Percentiles rank a stretch among this genome's conserved stretches.
Evolutionary conservation across 2,113 vertebrate species (phyloP).

Genomic region (human): DNA sequence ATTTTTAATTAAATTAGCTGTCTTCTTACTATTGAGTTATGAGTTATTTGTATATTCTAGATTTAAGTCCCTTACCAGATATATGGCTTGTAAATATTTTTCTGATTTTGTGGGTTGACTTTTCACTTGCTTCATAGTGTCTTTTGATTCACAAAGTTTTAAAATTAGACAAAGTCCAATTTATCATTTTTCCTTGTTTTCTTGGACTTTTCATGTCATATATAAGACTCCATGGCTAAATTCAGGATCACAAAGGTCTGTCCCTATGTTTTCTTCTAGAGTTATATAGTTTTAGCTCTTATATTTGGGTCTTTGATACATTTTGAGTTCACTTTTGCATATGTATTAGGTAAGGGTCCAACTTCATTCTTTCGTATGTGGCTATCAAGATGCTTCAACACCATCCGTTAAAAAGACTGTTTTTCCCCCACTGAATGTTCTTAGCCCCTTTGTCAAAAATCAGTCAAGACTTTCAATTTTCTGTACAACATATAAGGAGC

Average conservation of each 20-base stretch:
- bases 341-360: not conserved
- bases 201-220: not conserved
- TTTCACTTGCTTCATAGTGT: not conserved
- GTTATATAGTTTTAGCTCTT: not conserved
- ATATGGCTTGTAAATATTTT: not conserved
- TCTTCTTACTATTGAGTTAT: not conserved
- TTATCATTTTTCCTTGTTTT: not conserved
- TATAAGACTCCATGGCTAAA: not conserved
- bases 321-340: not conserved
- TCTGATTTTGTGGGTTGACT: not conserved
- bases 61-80: not conserved
- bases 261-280: not conserved
- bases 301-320: not conserved
- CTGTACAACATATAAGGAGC: not conserved
- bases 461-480: not conserved
- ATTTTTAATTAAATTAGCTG: not conserved
- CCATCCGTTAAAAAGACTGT: not conserved
- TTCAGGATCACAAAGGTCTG: not conserved
- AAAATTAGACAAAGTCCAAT: not conserved
- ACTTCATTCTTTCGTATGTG: not conserved
- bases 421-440: not conserved
- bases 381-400: not conserved
- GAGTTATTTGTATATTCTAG: not conserved
- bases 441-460: not conserved
- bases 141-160: not conserved